phyloP scores from a whole-genome alignment of 1,140 invertebrate genomes.

The Atta cephalotes region DNA sequence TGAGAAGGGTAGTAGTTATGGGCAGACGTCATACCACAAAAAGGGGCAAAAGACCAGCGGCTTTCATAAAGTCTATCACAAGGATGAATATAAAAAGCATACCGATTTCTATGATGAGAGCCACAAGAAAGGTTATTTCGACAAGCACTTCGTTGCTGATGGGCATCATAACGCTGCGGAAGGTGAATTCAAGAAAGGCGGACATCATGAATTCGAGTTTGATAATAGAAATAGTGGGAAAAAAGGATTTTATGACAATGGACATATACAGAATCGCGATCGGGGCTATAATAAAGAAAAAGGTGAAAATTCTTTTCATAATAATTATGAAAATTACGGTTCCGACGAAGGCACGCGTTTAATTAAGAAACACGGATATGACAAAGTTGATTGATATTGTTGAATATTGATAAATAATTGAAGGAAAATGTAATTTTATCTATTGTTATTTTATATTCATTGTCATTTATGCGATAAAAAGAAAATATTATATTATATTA shows the following conservation, averaged over 20 bases:
- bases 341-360: constrained; percentile 80
- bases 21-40: constrained; percentile 88
- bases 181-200: constrained; percentile 86
- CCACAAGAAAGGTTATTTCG: constrained; percentile 88
- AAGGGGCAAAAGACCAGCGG: constrained; percentile 90
- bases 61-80: constrained; percentile 91
- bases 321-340: constrained; percentile 83
- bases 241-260: constrained; percentile 84
- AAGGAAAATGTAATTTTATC: background rate
- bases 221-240: constrained; percentile 83
- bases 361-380: constrained; percentile 84
- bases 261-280: constrained; percentile 81
- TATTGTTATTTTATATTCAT: constrained; percentile 12
- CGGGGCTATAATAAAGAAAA: constrained; percentile 84
- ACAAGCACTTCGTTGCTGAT: constrained; percentile 86
- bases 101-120: constrained; percentile 91
- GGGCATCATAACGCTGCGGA: constrained; percentile 84
- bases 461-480: constrained; percentile 43
- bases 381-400: constrained; percentile 36
- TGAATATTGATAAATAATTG: background rate
- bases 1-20: constrained; percentile 89
- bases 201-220: constrained; percentile 85
- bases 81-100: constrained; percentile 92
- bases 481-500: too few relatives aligned
- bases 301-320: constrained; percentile 80